Percentiles rank a stretch among this genome's conserved stretches.
Evolutionary conservation across 2,888 invertebrate genomes (phyloP).

Genomic region (Cyclophora albipunctata): DNA sequence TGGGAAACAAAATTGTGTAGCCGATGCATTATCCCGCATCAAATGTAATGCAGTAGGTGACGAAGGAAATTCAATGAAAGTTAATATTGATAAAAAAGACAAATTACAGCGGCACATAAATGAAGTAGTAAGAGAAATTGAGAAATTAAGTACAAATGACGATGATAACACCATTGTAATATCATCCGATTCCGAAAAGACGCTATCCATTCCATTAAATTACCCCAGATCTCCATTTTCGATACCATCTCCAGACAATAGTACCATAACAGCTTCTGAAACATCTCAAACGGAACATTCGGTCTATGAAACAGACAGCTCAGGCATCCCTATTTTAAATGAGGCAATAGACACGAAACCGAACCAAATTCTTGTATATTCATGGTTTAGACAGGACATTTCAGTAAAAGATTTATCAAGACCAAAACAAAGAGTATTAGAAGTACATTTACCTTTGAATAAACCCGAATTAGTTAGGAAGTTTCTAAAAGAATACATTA

Average conservation of each 20-base stretch:
- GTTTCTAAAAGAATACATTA: conserved; percentile 8
- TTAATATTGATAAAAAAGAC: conserved; percentile 5
- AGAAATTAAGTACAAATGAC: not conserved
- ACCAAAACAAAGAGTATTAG: conserved; percentile 2
- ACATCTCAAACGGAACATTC: too few species aligned
- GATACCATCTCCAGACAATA: too few species aligned
- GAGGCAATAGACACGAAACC: conserved; percentile 14
- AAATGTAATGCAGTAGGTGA: not conserved
- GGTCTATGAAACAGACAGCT: too few species aligned
- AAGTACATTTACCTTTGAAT: conserved; percentile 2
- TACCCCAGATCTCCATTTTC: too few species aligned
- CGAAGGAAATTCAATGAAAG: conserved; percentile 2
- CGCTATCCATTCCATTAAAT: too few species aligned
- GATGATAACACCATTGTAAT: not conserved
- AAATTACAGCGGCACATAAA: not conserved
- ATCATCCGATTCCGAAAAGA: too few species aligned
- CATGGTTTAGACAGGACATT: not conserved
- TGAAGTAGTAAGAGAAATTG: not conserved
- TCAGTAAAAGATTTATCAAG: not conserved
- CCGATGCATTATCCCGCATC: conserved; percentile 7
- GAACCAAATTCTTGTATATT: conserved; percentile 11
- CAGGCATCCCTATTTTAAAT: conserved; percentile 3
- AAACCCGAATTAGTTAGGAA: conserved; percentile 7
- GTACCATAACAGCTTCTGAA: too few species aligned
- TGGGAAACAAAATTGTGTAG: conserved; percentile 4